Evolutionary conservation across 2,888 invertebrate species (phyloP), one percentile per base, ranked within the genome.

Genomic region (Acronicta alni): DNA sequence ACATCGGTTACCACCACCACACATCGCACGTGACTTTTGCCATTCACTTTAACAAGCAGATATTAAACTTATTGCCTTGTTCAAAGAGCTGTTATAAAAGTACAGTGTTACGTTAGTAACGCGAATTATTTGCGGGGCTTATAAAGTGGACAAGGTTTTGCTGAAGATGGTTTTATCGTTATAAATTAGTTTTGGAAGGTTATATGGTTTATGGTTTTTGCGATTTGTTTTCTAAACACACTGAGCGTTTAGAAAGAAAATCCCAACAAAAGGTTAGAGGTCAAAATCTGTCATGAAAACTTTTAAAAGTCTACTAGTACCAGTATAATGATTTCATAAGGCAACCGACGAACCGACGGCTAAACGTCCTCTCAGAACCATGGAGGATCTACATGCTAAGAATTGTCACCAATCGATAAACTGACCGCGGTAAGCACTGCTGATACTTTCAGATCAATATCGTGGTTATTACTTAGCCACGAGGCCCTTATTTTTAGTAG

Each of bases 91-190:
- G n/a, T 49, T 37, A 61, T 57, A 15, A 67, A 15, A 44, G 14
- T 45, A 48, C 44, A 49, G 46, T 5, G 4, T 23, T 32, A 46
- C 10, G 30, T 17, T 12, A 59, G 43, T 55, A 47, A 51, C 26
- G 59, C 66, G 57, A 75, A 73, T 75, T 77, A 80, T 81, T 80
- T 75, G 78, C 72, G 68, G 57, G 59, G 62, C 65, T 79, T 77
- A 71, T 78, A 75, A 75, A 79, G 67, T 52, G 44, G 49, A 57
- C 53, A 41, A 32, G 32, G 47, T 61, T 67, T 52, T 61, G 54
- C 38, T 38, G 17, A 20, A 30, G 20, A 51, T 47, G 57, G 67
- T 67, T 58, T 69, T 61, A 54, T 69, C 41, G 46, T n/a, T 46
- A 45, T 59, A 71, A 48, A 35, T 56, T 53, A 35, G 48, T 51